Percentiles rank a stretch among this genome's conserved stretches.
Evolutionary conservation across 2,113 vertebrate genomes (phyloP).

Genomic region (Origma solitaria): DNA sequence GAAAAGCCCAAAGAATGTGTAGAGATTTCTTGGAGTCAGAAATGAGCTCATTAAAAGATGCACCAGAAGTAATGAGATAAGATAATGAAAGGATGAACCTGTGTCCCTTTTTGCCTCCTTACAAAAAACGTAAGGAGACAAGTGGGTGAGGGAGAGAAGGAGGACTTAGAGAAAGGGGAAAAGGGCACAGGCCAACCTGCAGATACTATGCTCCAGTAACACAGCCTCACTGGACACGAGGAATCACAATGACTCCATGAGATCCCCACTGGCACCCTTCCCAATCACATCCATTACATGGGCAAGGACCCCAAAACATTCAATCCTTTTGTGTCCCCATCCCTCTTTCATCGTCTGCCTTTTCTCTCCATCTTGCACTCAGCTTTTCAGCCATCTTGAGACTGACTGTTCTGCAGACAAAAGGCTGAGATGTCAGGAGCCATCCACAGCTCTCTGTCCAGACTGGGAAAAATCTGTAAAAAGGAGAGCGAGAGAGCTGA

Average conservation of each 20-base stretch:
- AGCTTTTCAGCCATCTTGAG: conserved; percentile 1
- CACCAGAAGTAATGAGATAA: not conserved
- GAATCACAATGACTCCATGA: not conserved
- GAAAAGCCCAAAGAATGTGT: not conserved
- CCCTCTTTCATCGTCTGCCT: not conserved
- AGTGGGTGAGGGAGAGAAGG: not conserved
- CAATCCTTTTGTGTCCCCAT: not conserved
- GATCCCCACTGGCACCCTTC: not conserved
- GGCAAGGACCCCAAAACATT: not conserved
- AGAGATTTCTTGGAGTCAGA: not conserved
- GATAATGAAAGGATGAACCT: not conserved
- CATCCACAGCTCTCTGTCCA: not conserved
- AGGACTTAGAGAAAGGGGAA: not conserved
- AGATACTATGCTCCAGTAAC: not conserved
- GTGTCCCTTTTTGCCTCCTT: not conserved
- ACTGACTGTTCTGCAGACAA: not conserved
- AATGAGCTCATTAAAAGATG: not conserved
- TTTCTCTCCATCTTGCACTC: not conserved
- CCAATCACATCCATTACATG: not conserved
- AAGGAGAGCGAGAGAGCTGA: not conserved
- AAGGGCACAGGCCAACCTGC: not conserved
- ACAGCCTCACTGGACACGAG: not conserved
- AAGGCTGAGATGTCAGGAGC: not conserved
- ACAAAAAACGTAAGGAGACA: not conserved
- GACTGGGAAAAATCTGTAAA: not conserved